These are phyloP conservation scores for Patella ulyssiponensis DNA, from an alignment of 2,888 invertebrate species.

Conservation along the genomic window DNA sequence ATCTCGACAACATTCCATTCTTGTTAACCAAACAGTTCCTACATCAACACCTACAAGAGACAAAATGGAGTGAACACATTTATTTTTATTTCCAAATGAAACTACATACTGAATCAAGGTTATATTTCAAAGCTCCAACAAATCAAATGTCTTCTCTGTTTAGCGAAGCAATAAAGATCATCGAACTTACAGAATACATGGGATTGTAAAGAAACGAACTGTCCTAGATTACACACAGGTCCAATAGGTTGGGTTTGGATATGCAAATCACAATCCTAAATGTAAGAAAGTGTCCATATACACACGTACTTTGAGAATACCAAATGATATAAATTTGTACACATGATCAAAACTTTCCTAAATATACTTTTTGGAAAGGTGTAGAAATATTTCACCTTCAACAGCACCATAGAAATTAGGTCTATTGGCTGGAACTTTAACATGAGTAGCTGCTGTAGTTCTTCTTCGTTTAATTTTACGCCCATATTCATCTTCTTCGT, in stretches of 20 bases:
- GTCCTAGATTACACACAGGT: too few species aligned
- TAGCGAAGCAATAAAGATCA: too few species aligned
- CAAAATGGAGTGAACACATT: not conserved
- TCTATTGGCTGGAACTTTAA: conserved; percentile 41
- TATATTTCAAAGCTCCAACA: too few species aligned
- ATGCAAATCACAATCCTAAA: too few species aligned
- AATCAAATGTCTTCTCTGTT: too few species aligned
- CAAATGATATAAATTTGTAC: not conserved
- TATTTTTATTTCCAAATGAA: not conserved
- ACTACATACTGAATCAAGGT: too few species aligned
- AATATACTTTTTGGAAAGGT: conserved; percentile 10
- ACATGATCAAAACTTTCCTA: not conserved
- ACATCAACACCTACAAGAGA: conserved; percentile 60
- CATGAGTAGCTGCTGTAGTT: not conserved
- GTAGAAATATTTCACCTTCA: conserved; percentile 41
- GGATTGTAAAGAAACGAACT: too few species aligned
- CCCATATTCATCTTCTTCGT: conserved; percentile 37
- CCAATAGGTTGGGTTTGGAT: too few species aligned
- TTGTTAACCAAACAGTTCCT: conserved; percentile 70
- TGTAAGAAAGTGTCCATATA: too few species aligned
- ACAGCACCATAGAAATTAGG: conserved; percentile 59
- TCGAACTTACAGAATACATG: too few species aligned
- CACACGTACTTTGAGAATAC: too few species aligned
- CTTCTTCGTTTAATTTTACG: conserved; percentile 24
- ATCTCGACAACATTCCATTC: conserved; percentile 69